phyloP scores from a whole-genome alignment of 2,888 invertebrate genomes.

The Apomyelois bistriatella region DNA sequence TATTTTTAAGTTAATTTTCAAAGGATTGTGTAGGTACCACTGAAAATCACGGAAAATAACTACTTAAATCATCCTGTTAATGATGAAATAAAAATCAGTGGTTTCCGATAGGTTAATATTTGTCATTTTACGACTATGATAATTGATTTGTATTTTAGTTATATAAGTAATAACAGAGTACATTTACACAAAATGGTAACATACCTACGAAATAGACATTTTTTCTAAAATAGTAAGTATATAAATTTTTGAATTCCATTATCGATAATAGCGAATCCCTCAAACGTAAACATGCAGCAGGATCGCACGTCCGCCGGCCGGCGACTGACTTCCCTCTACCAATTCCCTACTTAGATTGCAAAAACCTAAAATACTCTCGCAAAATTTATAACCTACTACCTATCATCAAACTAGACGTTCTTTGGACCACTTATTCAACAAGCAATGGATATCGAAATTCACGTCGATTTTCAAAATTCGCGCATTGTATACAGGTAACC shows the following conservation, averaged over 20 bases:
- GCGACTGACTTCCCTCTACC: conserved; percentile 19
- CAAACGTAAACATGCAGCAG: conserved; percentile 38
- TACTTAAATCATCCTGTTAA: neutral
- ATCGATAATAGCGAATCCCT: conserved; percentile 22
- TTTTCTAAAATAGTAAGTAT: neutral
- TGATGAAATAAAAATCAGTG: too few species aligned
- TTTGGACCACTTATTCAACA: neutral
- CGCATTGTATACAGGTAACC: conserved; percentile 11
- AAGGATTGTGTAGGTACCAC: too few species aligned
- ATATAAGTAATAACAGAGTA: too few species aligned
- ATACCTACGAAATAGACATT: too few species aligned
- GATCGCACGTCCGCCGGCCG: conserved; percentile 37
- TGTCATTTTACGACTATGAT: too few species aligned
- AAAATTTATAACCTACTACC: conserved; percentile 18
- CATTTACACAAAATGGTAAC: too few species aligned
- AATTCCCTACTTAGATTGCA: neutral
- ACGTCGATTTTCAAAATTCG: neutral
- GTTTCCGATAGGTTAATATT: too few species aligned
- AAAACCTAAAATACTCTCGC: conserved; percentile 15
- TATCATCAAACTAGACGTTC: neutral
- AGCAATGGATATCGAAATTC: conserved; percentile 18
- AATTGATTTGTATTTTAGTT: too few species aligned
- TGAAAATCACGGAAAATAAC: too few species aligned
- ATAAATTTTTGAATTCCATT: neutral
- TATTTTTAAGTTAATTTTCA: too few species aligned